Evolutionary conservation across 1,140 invertebrate species (phyloP).

Genomic region (Micrasema minimum): DNA sequence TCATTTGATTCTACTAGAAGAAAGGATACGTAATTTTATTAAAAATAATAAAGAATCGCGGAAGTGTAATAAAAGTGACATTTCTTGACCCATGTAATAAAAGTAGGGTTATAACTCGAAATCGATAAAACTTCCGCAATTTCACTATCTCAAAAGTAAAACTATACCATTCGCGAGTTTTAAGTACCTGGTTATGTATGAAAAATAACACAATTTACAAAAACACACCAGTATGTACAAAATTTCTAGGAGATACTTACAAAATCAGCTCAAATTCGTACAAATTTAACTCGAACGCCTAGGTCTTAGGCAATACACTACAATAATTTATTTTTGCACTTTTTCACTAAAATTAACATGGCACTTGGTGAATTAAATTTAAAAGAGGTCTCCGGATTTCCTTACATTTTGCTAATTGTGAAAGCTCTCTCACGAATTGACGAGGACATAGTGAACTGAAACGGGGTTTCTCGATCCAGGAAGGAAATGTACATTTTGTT

Average conservation of each 20-base stretch:
- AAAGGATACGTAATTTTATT: no score
- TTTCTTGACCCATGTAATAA: constrained; percentile 23
- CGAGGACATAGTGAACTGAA: constrained; percentile 8
- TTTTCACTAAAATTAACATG: constrained; percentile 48
- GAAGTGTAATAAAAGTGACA: constrained; percentile 23
- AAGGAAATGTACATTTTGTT: constrained; percentile 40
- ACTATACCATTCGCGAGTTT: constrained; percentile 23
- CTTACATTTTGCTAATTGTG: constrained; percentile 40
- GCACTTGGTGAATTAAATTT: constrained; percentile 47
- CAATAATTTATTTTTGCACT: constrained; percentile 40
- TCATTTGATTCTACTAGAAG: no score
- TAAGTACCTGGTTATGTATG: constrained; percentile 1
- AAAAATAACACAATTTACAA: constrained; percentile 5
- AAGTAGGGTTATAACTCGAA: constrained; percentile 59
- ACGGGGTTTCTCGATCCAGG: constrained; percentile 15
- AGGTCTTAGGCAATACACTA: constrained; percentile 27
- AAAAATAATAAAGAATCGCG: background rate
- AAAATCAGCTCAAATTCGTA: constrained; percentile 31
- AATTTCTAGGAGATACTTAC: constrained; percentile 26
- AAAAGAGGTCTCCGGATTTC: constrained; percentile 26
- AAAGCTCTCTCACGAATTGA: constrained; percentile 21
- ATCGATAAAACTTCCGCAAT: constrained; percentile 70
- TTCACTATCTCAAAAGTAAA: constrained; percentile 55
- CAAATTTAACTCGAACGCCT: constrained; percentile 27
- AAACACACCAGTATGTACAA: background rate